These are phyloP conservation scores for Percopsis omiscomaycus DNA, from an alignment of 2,797 vertebrate species.

Conservation along the genomic window DNA sequence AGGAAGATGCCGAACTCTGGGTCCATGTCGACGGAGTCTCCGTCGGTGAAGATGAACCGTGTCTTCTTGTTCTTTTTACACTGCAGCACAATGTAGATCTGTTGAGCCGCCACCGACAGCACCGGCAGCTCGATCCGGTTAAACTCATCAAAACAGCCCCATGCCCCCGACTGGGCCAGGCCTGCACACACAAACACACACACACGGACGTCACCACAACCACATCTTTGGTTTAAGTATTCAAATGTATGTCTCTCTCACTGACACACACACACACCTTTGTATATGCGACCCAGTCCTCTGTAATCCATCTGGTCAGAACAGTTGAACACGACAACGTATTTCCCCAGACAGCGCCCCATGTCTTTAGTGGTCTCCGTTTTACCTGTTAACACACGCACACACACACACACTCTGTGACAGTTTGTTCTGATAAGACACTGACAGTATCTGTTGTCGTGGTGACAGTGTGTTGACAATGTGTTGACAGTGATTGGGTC, in stretches of 20 bases:
- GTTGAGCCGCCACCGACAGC: constrained; percentile 83
- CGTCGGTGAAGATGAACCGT: constrained; percentile 82
- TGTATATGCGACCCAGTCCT: constrained; percentile 85
- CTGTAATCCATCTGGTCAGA: constrained; percentile 88
- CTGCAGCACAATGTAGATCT: constrained; percentile 83
- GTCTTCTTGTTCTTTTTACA: constrained; percentile 82
- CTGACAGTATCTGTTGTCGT: too few species aligned
- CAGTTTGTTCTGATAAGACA: background rate
- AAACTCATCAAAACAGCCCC: constrained; percentile 84
- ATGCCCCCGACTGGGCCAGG: constrained; percentile 83
- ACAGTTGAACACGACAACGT: constrained; percentile 86
- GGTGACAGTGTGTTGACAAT: too few species aligned
- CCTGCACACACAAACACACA: constrained; percentile 56
- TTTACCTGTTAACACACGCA: constrained; percentile 67
- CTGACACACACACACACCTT: constrained; percentile 66
- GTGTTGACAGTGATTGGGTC: constrained; percentile 1
- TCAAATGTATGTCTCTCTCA: background rate
- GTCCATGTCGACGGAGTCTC: constrained; percentile 82
- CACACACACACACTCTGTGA: background rate
- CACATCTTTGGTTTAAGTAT: too few species aligned
- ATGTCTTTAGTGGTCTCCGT: constrained; percentile 87
- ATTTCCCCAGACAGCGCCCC: constrained; percentile 85
- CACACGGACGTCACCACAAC: background rate
- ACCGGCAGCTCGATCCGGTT: constrained; percentile 86
- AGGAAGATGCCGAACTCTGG: constrained; percentile 86